Percentiles rank a stretch among this genome's conserved stretches.
phyloP scores from a whole-genome alignment of 2,797 vertebrate genomes.

The Bovichtus variegatus region DNA sequence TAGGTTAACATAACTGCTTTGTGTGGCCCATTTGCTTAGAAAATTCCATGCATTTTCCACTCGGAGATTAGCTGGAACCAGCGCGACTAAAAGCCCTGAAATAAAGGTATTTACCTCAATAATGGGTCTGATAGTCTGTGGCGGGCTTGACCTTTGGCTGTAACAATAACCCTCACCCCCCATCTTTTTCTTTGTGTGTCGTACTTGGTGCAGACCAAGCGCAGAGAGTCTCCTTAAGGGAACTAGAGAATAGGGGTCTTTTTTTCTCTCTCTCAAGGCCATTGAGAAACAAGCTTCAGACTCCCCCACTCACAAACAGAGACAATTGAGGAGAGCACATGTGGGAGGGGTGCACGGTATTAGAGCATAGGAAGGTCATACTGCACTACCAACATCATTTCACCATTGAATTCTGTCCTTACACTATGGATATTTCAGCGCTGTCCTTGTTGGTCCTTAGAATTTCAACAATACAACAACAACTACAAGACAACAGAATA shows the following conservation, averaged over 20 bases:
- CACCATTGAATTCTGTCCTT: slow-evolving; percentile 55
- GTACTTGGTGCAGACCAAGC: slow-evolving; percentile 57
- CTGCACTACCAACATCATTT: slow-evolving; percentile 69
- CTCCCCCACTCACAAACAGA: slow-evolving; percentile 68
- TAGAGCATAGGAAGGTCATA: slow-evolving; percentile 72
- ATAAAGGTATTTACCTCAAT: slow-evolving; percentile 80
- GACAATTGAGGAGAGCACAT: slow-evolving; percentile 67
- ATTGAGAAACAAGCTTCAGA: slow-evolving; percentile 64
- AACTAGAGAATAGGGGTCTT: slow-evolving; percentile 65
- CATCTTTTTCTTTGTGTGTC: slow-evolving; percentile 54
- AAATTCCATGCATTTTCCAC: slow-evolving; percentile 70
- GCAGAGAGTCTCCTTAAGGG: slow-evolving; percentile 63
- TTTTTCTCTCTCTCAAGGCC: slow-evolving; percentile 71
- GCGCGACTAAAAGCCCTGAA: slow-evolving; percentile 75
- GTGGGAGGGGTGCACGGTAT: slow-evolving; percentile 55
- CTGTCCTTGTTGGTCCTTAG: slow-evolving; percentile 64
- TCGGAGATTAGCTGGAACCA: slow-evolving; percentile 71
- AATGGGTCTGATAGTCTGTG: slow-evolving; percentile 82
- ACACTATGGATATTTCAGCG: slow-evolving; percentile 47
- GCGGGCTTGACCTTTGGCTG: slow-evolving; percentile 83
- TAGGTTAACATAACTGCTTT: slow-evolving; percentile 62
- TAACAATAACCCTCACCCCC: slow-evolving; percentile 64
- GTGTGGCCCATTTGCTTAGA: slow-evolving; percentile 65
- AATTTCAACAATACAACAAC: slow-evolving; percentile 80
- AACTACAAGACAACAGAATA: slow-evolving; percentile 81